phyloP scores from a whole-genome alignment of 1,140 invertebrate genomes.

The Hypsibius dujardini region DNA sequence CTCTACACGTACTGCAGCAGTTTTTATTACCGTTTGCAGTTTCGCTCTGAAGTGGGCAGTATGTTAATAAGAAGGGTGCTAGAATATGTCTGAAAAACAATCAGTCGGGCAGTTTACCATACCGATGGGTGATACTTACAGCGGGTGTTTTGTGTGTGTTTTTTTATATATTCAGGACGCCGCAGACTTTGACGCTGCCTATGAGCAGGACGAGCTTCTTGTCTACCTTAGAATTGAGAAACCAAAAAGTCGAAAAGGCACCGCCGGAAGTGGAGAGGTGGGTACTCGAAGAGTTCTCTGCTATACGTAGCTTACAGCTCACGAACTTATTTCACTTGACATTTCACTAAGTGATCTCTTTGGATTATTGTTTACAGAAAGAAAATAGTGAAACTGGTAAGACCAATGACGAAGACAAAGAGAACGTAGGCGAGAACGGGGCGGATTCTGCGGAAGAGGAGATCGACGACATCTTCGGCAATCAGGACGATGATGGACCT shows the following conservation, averaged over 20 bases:
- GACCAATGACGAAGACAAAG: not conserved
- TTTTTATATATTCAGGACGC: conserved; percentile 51
- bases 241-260: conserved; percentile 25
- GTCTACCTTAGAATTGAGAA: conserved; percentile 44
- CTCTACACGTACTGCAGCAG: too few species aligned
- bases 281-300: not conserved
- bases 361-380: too few species aligned
- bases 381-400: not conserved
- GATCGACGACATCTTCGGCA: conserved; percentile 20
- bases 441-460: not conserved
- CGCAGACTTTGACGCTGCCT: conserved; percentile 71
- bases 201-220: conserved; percentile 73
- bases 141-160: conserved; percentile 16
- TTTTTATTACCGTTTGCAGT: too few species aligned
- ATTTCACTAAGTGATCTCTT: too few species aligned
- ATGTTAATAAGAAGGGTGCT: too few species aligned
- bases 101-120: too few species aligned
- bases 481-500: conserved; percentile 20
- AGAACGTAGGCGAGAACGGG: not conserved
- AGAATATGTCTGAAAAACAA: too few species aligned
- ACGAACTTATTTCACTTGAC: too few species aligned
- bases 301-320: too few species aligned
- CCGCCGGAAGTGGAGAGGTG: conserved; percentile 25
- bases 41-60: too few species aligned
- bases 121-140: too few species aligned